Percentiles rank a stretch among this genome's conserved stretches.
Evolutionary conservation across 2,888 invertebrate genomes (phyloP).

Genomic region (Pediacus dermestoides): DNA sequence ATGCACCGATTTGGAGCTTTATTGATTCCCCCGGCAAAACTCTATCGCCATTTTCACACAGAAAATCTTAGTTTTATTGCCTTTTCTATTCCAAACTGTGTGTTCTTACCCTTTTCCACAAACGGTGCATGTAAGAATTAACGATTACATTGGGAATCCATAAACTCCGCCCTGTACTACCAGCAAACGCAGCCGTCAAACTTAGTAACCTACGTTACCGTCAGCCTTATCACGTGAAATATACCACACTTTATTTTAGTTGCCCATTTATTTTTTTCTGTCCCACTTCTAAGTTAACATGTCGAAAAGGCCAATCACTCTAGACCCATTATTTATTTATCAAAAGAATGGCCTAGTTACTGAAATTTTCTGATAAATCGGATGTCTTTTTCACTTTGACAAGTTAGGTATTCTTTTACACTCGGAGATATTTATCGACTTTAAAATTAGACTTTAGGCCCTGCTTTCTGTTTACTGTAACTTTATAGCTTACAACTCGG

Average conservation of each 20-base stretch:
- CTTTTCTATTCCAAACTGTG: slow-evolving; percentile 10
- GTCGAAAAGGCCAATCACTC: background rate
- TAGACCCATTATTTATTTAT: too few relatives aligned
- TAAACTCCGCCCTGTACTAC: slow-evolving; percentile 35
- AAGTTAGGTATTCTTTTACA: too few relatives aligned
- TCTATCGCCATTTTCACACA: slow-evolving; percentile 17
- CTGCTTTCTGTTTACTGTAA: too few relatives aligned
- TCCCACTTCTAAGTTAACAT: background rate
- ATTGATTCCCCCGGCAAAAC: slow-evolving; percentile 39
- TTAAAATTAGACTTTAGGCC: too few relatives aligned
- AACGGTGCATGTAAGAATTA: slow-evolving; percentile 20
- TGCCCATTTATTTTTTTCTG: background rate
- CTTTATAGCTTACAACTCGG: too few relatives aligned
- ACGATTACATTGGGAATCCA: slow-evolving; percentile 33
- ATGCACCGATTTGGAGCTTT: slow-evolving; percentile 43
- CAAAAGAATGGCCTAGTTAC: too few relatives aligned
- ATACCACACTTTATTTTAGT: background rate
- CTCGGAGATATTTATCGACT: too few relatives aligned
- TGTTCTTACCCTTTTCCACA: slow-evolving; percentile 6
- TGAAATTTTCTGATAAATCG: too few relatives aligned
- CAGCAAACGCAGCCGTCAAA: slow-evolving; percentile 34
- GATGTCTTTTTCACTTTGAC: too few relatives aligned
- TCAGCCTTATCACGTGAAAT: slow-evolving; percentile 10
- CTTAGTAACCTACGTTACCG: slow-evolving; percentile 35
- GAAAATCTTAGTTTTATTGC: slow-evolving; percentile 12